Evolutionary conservation across 2,888 invertebrate species (phyloP).

Genomic region (Eupeodes latifasciatus): DNA sequence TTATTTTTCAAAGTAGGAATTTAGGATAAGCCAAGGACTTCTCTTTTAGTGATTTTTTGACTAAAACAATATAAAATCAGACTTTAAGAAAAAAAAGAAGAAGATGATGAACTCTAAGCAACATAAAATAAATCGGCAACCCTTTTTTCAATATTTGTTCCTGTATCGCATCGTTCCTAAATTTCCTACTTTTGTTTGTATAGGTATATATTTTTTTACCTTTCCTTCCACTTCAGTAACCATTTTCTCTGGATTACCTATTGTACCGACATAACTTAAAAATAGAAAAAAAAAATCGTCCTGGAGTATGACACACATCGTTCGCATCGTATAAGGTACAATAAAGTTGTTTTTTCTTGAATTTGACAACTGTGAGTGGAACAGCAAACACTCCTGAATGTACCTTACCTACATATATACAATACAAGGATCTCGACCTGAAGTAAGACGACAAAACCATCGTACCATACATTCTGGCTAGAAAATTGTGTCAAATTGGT

Average conservation of each 20-base stretch:
- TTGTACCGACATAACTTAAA: conserved; percentile 6
- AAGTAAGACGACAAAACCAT: conserved; percentile 51
- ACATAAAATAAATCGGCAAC: neutral
- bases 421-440: conserved; percentile 49
- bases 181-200: conserved; percentile 8
- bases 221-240: conserved; percentile 19
- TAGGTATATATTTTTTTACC: conserved; percentile 4
- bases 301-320: conserved; percentile 36
- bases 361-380: conserved; percentile 37
- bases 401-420: neutral
- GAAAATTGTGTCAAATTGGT: conserved; percentile 76
- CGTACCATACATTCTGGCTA: conserved; percentile 58
- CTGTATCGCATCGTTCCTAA: neutral
- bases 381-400: conserved; percentile 1
- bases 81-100: too few relatives aligned
- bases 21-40: too few relatives aligned
- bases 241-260: conserved; percentile 41
- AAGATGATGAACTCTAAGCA: too few relatives aligned
- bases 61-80: too few relatives aligned
- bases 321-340: neutral
- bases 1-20: too few relatives aligned
- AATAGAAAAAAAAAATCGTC: conserved; percentile 41
- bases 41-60: too few relatives aligned
- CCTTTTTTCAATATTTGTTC: neutral
- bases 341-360: conserved; percentile 25